A percentile compares a stretch with the other conserved stretches of the same genome.
These are phyloP conservation scores for Choloepus didactylus DNA, from an alignment of 2,797 vertebrate genomes.

Conservation along the genomic window DNA sequence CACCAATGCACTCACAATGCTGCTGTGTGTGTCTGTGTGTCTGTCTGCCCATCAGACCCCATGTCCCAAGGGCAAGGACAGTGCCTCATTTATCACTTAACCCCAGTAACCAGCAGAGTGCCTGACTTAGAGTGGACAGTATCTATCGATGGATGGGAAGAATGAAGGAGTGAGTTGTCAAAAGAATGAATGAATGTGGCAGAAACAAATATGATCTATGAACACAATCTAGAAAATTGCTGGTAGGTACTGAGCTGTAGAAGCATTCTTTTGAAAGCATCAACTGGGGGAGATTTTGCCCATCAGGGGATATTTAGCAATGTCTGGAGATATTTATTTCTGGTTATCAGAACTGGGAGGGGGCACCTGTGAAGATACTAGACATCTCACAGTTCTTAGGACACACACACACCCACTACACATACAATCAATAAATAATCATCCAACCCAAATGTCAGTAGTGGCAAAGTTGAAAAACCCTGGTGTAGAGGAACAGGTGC, in stretches of 20 bases:
- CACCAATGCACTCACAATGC: neutral
- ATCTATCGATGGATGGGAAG: too few relatives aligned
- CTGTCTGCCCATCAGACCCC: neutral
- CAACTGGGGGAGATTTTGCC: neutral
- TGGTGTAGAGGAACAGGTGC: neutral
- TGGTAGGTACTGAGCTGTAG: neutral
- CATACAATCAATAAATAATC: neutral
- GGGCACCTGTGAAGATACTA: neutral
- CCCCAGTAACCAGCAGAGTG: neutral
- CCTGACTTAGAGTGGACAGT: neutral
- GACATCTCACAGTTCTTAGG: neutral
- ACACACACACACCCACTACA: neutral
- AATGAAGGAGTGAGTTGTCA: neutral
- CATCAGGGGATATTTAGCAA: neutral
- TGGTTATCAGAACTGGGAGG: neutral
- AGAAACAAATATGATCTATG: neutral
- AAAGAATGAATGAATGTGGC: neutral
- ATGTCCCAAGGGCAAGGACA: neutral
- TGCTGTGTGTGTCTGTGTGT: neutral
- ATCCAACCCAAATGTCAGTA: neutral
- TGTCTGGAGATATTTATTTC: neutral
- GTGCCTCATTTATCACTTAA: neutral
- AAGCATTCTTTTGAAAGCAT: neutral
- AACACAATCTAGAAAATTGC: neutral
- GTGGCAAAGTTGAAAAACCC: neutral